Evolutionary conservation across 2,797 vertebrate species (phyloP), one percentile per base, ranked within the genome.

Genomic region (Tauraco hartlaubi): DNA sequence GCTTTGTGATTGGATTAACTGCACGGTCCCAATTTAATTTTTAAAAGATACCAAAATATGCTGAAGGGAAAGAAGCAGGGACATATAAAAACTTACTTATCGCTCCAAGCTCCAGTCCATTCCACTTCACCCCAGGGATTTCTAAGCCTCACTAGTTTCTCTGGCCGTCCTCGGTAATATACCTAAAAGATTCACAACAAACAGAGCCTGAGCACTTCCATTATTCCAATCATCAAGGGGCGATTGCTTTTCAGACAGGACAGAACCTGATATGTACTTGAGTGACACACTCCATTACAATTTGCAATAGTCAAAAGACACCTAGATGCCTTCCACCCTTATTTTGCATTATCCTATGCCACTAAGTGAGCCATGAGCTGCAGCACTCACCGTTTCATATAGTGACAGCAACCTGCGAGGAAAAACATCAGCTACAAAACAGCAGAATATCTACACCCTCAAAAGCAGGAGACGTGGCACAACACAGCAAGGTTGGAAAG

Each of bases 111-210:
- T 84, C 99, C 99, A 0, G 96, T 99, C 99, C 99, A 99, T 97
- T 99, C 99, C 98, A 99, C 98, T 89, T 98, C 48, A 52, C 99
- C 99, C 99, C 99, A 99, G 2, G 99, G 99, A 94, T 99, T 99
- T 96, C 99, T 98, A 85, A 99, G 95, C 49, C 99, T 98, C 77
- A 99, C 97, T 96, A 99, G 97, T 94, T 98, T 97, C 97, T 99
- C 98, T 4, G 9, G 84, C 3, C 12, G 33, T 46, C 98, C 98
- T 59, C 4, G 73, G 81, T 96, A 98, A 77, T 96, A 92, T 31
- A 99, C 99, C 99, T 99, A 92, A n/a, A 95, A 87, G 76, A 86
- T 55, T 29, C 86, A 92, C 48, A 77, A 94, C 61, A 79, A 91
- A 80, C 43, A 92, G 58, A 86, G 46, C 37, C 55, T 94, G 49